Conservation (phyloP, 2,113 vertebrate genomes). For the Prunella himalayana region DNA sequence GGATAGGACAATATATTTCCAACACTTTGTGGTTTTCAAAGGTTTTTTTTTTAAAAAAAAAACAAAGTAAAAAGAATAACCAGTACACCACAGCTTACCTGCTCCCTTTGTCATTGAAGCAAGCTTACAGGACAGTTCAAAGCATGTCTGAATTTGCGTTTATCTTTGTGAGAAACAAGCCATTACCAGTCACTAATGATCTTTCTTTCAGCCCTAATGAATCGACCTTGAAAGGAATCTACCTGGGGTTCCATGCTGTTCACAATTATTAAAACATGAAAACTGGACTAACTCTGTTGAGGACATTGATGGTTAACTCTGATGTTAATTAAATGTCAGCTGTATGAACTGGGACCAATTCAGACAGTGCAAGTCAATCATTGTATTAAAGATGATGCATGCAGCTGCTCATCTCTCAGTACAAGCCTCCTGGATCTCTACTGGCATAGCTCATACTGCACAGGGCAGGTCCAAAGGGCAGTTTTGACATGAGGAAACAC, state of each 20-base stretch:
- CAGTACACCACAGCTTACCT: not conserved
- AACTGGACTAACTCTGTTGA: not conserved
- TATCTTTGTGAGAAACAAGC: not conserved
- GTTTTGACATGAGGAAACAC: not conserved
- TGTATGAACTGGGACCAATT: not conserved
- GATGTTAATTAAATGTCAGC: not conserved
- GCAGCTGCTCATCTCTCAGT: not conserved
- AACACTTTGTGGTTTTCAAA: not conserved
- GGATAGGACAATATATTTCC: not conserved
- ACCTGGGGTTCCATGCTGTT: not conserved
- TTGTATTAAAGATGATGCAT: not conserved
- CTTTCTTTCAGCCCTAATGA: not conserved
- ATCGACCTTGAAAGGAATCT: not conserved
- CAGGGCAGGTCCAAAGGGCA: not conserved
- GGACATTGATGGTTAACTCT: not conserved
- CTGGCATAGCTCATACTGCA: not conserved
- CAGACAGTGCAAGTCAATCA: not conserved
- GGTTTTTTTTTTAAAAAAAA: not conserved
- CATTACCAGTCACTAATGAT: not conserved
- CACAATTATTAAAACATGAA: conserved; percentile 27
- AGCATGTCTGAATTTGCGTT: not conserved
- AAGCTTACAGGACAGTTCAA: not conserved
- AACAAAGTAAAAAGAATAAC: not conserved
- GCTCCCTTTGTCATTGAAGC: not conserved
- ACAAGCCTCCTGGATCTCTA: not conserved